These are phyloP conservation scores for Hirtodrosophila trivittata DNA, from an alignment of 2,888 invertebrate species.

Conservation along the genomic window DNA sequence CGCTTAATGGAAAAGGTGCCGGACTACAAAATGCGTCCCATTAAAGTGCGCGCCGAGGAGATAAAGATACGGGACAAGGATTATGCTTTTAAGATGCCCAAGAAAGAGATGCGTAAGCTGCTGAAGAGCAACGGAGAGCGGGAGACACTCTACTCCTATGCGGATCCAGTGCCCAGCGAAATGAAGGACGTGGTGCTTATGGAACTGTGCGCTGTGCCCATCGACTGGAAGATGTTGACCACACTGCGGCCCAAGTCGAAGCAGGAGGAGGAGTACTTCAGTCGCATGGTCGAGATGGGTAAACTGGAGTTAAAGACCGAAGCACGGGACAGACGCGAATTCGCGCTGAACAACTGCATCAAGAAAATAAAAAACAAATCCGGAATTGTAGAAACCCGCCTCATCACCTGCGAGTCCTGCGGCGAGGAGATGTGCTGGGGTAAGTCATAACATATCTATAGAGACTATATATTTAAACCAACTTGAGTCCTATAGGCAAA, in stretches of 20 bases:
- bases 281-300: slow-evolving; percentile 92
- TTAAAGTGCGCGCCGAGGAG: slow-evolving; percentile 92
- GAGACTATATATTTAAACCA: background rate
- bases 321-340: slow-evolving; percentile 88
- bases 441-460: slow-evolving; percentile 65
- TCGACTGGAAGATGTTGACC: slow-evolving; percentile 97
- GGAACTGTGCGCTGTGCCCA: slow-evolving; percentile 92
- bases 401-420: slow-evolving; percentile 91
- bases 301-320: slow-evolving; percentile 90
- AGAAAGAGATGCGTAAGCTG: slow-evolving; percentile 87
- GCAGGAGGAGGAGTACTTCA: slow-evolving; percentile 94
- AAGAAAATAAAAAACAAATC: slow-evolving; percentile 92
- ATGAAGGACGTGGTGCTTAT: slow-evolving; percentile 86
- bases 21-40: slow-evolving; percentile 94
- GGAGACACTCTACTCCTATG: slow-evolving; percentile 84
- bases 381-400: slow-evolving; percentile 91
- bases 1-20: slow-evolving; percentile 93
- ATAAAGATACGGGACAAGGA: slow-evolving; percentile 90
- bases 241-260: slow-evolving; percentile 93
- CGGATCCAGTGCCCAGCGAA: slow-evolving; percentile 92
- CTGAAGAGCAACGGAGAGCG: slow-evolving; percentile 81
- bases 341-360: slow-evolving; percentile 87
- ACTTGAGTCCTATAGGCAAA: slow-evolving; percentile 65
- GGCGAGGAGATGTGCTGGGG: slow-evolving; percentile 94
- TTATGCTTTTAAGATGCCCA: slow-evolving; percentile 89